Conservation (phyloP, 2,113 vertebrate species). For the Heterochromis multidens region DNA sequence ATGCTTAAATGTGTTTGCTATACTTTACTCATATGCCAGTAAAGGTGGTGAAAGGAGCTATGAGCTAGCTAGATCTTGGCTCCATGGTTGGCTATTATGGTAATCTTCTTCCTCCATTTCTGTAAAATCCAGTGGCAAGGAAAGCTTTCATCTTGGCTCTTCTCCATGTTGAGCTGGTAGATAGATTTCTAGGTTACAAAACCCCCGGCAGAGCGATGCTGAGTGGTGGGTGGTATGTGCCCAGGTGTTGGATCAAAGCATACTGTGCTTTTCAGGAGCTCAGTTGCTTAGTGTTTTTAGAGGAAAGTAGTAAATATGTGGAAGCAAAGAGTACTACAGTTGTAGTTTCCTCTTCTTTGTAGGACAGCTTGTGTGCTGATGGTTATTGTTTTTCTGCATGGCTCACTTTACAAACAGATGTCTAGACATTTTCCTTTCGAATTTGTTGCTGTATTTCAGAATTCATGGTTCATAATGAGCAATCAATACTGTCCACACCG, state of each 20-base stretch:
- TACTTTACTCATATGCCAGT: background rate
- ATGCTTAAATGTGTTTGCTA: background rate
- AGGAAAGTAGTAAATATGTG: no score
- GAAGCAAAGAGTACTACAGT: no score
- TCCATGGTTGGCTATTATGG: background rate
- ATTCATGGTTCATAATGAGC: no score
- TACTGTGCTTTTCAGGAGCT: background rate
- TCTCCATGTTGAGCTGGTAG: background rate
- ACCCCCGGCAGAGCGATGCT: background rate
- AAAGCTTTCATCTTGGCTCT: background rate
- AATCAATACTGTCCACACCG: no score
- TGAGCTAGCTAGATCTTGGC: background rate
- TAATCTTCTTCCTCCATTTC: background rate
- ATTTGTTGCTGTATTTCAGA: no score
- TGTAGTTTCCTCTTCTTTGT: no score
- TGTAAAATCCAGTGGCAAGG: background rate
- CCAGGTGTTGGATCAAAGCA: background rate
- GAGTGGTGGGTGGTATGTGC: background rate
- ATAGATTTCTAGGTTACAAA: background rate
- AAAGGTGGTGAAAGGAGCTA: background rate
- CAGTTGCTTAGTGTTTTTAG: background rate
- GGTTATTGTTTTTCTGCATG: no score
- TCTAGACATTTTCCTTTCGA: no score
- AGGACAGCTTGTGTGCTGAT: no score
- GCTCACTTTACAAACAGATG: no score